Percentiles rank a stretch among this genome's conserved stretches.
Evolutionary conservation across 2,797 vertebrate species (phyloP).

Genomic region (Triplophysa bombifrons): DNA sequence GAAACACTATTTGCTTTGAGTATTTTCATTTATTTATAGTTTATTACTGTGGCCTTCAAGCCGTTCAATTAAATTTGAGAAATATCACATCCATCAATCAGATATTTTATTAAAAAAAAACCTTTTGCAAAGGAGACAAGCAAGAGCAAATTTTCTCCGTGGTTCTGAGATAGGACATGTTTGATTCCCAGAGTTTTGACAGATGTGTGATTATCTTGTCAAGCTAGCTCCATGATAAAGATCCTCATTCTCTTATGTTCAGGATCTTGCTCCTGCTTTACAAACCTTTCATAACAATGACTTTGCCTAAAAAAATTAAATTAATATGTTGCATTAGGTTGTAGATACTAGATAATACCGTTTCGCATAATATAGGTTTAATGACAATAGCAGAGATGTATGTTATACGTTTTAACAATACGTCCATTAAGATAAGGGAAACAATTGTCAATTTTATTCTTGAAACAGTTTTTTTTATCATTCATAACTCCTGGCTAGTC

Average conservation of each 20-base stretch:
- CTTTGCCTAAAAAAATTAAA: too few relatives aligned
- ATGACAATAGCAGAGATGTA: background rate
- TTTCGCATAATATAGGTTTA: background rate
- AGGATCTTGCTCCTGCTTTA: background rate
- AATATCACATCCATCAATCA: slow-evolving; percentile 13
- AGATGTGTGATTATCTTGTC: slow-evolving; percentile 31
- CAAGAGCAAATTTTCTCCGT: background rate
- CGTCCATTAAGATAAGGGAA: too few relatives aligned
- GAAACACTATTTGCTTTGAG: background rate
- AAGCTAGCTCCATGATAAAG: slow-evolving; percentile 20
- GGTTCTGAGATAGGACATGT: slow-evolving; percentile 47
- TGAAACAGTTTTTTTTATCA: too few relatives aligned
- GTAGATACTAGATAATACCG: too few relatives aligned
- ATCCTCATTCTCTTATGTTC: slow-evolving; percentile 8
- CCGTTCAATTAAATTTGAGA: background rate
- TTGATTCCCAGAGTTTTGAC: slow-evolving; percentile 58
- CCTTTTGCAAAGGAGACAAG: background rate
- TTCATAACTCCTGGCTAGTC: too few relatives aligned
- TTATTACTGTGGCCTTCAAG: background rate
- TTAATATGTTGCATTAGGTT: background rate
- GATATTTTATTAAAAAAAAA: background rate
- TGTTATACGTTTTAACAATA: background rate
- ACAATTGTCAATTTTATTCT: too few relatives aligned
- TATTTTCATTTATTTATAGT: background rate
- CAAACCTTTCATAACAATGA: background rate